These are phyloP conservation scores for Drosophila phalerata DNA, from an alignment of 2,888 invertebrate genomes.

Conservation along the genomic window DNA sequence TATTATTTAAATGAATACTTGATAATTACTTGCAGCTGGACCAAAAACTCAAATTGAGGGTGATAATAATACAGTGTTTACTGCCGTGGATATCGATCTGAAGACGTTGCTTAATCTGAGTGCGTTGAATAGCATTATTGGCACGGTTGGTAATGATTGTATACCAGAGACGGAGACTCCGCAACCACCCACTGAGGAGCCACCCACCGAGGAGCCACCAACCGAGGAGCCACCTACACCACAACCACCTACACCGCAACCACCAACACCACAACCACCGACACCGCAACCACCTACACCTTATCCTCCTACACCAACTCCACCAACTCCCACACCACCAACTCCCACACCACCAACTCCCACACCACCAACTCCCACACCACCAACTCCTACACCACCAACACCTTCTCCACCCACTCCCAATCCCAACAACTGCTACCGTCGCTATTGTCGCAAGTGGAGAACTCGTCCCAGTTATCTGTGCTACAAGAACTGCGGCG, in stretches of 20 bases:
- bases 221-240: constrained; percentile 38
- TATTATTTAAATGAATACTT: neutral
- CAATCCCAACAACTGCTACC: constrained; percentile 64
- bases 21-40: constrained; percentile 33
- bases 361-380: constrained; percentile 26
- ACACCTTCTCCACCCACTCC: constrained; percentile 55
- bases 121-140: constrained; percentile 46
- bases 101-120: constrained; percentile 24
- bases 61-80: constrained; percentile 45
- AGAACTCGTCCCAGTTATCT: constrained; percentile 65
- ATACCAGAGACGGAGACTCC: constrained; percentile 21
- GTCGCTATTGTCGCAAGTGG: constrained; percentile 75
- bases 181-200: constrained; percentile 28
- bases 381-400: constrained; percentile 37
- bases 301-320: constrained; percentile 11
- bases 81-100: constrained; percentile 51
- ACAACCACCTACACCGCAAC: constrained; percentile 34
- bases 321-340: constrained; percentile 40
- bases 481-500: constrained; percentile 65
- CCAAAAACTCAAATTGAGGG: constrained; percentile 49
- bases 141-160: constrained; percentile 54
- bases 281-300: constrained; percentile 21
- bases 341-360: constrained; percentile 44
- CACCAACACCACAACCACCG: constrained; percentile 36
- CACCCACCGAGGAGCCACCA: constrained; percentile 35